Evolutionary conservation across 2,113 vertebrate species (phyloP).

Genomic region (Dicaeum eximium): DNA sequence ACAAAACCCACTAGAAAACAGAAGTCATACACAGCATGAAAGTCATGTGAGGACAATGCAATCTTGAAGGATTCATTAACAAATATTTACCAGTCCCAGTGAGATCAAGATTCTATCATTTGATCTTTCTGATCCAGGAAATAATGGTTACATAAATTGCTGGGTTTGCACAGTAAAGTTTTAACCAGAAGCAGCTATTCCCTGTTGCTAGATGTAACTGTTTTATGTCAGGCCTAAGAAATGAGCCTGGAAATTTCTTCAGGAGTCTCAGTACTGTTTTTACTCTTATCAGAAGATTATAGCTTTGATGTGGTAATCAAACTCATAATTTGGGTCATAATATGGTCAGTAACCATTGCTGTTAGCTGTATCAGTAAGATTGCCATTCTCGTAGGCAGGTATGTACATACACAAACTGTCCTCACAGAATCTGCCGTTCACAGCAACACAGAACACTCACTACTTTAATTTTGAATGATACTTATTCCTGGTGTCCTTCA

Average conservation of each 20-base stretch:
- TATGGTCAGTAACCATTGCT: too few relatives aligned
- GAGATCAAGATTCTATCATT: neutral
- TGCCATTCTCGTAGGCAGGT: neutral
- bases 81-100: neutral
- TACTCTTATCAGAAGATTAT: neutral
- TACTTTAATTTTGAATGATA: neutral
- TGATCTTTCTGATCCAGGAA: neutral
- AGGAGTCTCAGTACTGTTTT: neutral
- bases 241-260: neutral
- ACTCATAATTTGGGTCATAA: too few relatives aligned
- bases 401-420: neutral
- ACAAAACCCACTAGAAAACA: neutral
- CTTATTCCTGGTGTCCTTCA: neutral
- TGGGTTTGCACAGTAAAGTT: neutral
- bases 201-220: neutral
- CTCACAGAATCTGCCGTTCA: neutral
- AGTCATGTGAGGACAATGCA: accelerated
- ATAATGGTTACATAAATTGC: neutral
- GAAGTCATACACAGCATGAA: neutral
- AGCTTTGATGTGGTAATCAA: neutral
- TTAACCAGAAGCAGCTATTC: neutral
- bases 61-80: neutral
- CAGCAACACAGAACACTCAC: neutral
- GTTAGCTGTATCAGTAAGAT: too few relatives aligned
- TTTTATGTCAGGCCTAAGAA: neutral